Base-by-base conservation (phyloP, 2,888 invertebrate species). In the Hylaea fasciaria region DNA sequence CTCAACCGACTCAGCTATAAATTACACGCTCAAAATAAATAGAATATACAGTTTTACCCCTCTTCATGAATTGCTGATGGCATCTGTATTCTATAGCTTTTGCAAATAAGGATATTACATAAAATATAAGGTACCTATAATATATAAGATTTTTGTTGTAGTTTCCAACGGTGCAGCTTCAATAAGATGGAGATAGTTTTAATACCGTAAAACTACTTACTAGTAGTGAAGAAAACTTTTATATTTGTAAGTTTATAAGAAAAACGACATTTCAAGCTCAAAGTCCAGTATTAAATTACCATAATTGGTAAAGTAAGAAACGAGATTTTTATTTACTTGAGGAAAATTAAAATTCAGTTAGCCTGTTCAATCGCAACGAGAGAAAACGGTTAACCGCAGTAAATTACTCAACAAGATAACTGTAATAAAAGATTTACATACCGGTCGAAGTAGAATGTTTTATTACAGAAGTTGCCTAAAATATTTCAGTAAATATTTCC, bases 31-130 rank as follows among this genome's bases (percentile, higher is more conserved):
- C 67, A 70, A 74, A 74, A 79, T 79, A 80, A 79, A n/a, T n/a
- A n/a, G 78, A 73, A 80, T 67, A 76, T 76, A 77, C 76, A 72
- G 69, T 77, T 78, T 72, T 77, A 74, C 66, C 73, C 66, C 60
- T 68, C 73, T 84, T 82, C 82, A 85, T 85, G 87, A 87, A 87
- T 85, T 85, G 86, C 85, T 86, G 85, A 87, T 86, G 81, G 78
- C 80, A 78, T 77, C 80, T 76, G 76, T 77, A 79, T 77, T 80
- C 72, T 75, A 82, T 77, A 75, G 71, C 74, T 78, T 79, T 82
- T 81, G 78, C 75, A 82, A 85, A 85, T 81, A 82, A 81, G 76
- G 73, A 72, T 73, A 78, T 82, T 81, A 82, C 80, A 84, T 85
- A 82, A 78, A 82, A 75, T 80, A 79, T 73, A 71, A 69, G 40